Conservation (phyloP, 2,888 invertebrate genomes). For the Palloptera scutellata region DNA sequence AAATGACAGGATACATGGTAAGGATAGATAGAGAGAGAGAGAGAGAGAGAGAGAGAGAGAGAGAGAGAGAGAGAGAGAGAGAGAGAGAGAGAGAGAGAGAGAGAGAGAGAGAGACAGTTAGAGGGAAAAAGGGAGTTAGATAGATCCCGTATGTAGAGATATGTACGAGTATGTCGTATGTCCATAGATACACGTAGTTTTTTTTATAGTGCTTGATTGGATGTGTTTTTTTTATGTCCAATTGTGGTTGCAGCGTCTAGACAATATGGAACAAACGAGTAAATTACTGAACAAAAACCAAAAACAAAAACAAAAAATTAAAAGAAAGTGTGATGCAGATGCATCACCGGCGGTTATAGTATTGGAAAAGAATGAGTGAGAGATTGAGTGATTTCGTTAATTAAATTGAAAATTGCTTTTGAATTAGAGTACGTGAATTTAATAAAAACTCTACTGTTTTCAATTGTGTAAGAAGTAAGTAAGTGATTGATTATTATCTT, state of each 20-base stretch:
- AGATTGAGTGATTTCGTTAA: no score
- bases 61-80: neutral
- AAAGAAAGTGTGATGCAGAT: no score
- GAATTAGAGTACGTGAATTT: no score
- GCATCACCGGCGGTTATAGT: no score
- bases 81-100: neutral
- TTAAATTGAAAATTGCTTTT: no score
- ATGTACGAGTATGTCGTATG: neutral
- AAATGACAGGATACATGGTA: neutral
- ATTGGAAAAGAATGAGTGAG: no score
- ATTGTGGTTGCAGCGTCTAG: conserved; percentile 24
- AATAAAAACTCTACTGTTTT: no score
- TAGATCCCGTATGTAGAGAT: neutral
- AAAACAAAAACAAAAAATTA: no score
- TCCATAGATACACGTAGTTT: neutral
- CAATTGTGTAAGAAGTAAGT: no score
- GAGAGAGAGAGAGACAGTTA: neutral
- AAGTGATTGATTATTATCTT: no score
- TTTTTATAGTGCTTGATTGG: neutral
- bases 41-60: neutral
- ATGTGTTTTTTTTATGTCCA: neutral
- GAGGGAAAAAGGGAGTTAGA: no score
- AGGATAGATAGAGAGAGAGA: neutral
- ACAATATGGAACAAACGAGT: conserved; percentile 12
- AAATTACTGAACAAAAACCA: no score